Conservation (phyloP, 2,888 invertebrate species). For the Drosophila demipolita region DNA sequence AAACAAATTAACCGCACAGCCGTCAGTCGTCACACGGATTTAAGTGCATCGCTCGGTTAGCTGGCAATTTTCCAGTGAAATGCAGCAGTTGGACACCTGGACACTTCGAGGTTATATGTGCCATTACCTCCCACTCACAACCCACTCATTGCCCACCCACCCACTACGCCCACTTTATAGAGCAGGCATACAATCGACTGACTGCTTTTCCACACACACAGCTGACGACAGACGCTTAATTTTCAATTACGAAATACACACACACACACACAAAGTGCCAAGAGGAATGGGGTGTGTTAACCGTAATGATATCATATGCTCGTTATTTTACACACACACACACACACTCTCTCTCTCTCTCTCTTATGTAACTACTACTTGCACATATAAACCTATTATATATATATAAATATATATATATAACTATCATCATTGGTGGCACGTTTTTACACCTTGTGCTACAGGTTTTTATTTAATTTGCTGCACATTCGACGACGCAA, state of each 20-base stretch:
- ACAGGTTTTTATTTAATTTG: conserved; percentile 61
- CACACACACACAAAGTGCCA: conserved; percentile 56
- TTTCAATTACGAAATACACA: conserved; percentile 73
- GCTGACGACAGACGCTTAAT: conserved; percentile 72
- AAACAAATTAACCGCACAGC: conserved; percentile 74
- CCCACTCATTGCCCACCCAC: neutral
- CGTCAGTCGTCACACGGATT: conserved; percentile 68
- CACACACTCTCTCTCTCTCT: conserved; percentile 5
- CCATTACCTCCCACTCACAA: conserved; percentile 9
- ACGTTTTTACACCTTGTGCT: conserved; percentile 49
- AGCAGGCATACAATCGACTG: neutral
- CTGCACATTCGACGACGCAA: conserved; percentile 38
- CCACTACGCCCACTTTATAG: neutral
- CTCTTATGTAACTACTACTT: conserved; percentile 4
- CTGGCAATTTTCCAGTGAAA: conserved; percentile 68
- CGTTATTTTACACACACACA: conserved; percentile 38
- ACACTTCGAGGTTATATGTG: conserved; percentile 6
- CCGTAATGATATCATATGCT: conserved; percentile 59
- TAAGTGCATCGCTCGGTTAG: conserved; percentile 65
- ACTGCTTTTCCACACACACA: neutral
- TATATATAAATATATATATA: neutral
- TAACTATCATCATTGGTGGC: conserved; percentile 1
- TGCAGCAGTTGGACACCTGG: conserved; percentile 26
- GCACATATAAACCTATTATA: neutral
- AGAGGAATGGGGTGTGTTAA: conserved; percentile 25